A percentile compares a stretch with the other conserved stretches of the same genome.
Evolutionary conservation across 2,113 vertebrate genomes (phyloP).

Genomic region (Greenwoodochromis staneri): DNA sequence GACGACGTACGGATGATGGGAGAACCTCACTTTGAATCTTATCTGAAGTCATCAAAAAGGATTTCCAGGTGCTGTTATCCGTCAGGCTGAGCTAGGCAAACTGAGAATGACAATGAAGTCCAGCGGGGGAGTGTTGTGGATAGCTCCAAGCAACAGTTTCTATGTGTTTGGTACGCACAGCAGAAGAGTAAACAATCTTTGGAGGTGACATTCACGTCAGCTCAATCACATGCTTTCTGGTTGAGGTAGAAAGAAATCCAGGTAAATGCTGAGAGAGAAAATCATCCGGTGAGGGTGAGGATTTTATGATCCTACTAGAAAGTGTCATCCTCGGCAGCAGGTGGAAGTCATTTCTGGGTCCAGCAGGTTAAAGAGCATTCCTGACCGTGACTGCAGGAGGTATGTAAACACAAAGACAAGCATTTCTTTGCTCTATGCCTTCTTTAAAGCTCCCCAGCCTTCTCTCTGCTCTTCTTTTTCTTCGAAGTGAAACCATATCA

Average conservation of each 20-base stretch:
- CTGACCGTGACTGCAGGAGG: conserved; percentile 33
- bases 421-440: conserved; percentile 7
- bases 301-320: not conserved
- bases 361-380: conserved; percentile 31
- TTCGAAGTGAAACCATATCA: conserved; percentile 19
- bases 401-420: conserved; percentile 7
- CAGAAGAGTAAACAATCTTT: conserved; percentile 57
- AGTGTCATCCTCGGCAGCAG: conserved; percentile 37
- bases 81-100: not conserved
- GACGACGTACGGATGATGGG: not conserved
- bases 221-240: conserved; percentile 33
- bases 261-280: conserved; percentile 21
- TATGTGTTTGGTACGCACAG: conserved; percentile 23
- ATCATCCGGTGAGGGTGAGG: not conserved
- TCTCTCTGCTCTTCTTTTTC: conserved; percentile 36
- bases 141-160: conserved; percentile 57
- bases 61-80: not conserved
- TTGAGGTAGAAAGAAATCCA: conserved; percentile 25
- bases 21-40: not conserved
- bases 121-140: conserved; percentile 26
- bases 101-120: conserved; percentile 14
- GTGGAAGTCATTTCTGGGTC: not conserved
- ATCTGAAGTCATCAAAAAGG: conserved; percentile 3
- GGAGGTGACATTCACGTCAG: conserved; percentile 30
- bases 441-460: not conserved